A percentile compares a stretch with the other conserved stretches of the same genome.
phyloP scores from a whole-genome alignment of 2,113 vertebrate genomes.

The Madoqua kirkii region DNA sequence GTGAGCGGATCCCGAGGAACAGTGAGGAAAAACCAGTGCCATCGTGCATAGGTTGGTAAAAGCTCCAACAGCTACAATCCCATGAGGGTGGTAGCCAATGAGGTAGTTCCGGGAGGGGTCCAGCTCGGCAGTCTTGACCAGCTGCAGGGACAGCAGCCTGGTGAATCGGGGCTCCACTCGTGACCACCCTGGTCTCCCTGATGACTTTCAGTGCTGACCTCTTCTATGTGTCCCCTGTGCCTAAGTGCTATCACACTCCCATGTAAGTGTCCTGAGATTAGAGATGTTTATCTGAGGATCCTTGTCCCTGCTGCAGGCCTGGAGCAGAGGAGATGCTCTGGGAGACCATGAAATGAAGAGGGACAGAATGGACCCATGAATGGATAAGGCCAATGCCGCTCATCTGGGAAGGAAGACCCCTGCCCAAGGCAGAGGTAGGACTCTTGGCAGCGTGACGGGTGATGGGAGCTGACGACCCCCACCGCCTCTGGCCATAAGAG shows the following conservation, averaged over 20 bases:
- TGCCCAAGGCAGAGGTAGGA: background rate
- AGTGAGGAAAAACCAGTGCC: constrained; percentile 83
- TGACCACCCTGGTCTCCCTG: background rate
- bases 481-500: too few species aligned
- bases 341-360: background rate
- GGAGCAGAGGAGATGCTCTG: background rate
- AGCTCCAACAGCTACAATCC: constrained; percentile 87
- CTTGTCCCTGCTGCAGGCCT: background rate
- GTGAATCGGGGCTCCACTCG: fast-evolving
- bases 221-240: background rate
- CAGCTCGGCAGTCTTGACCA: constrained; percentile 91
- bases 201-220: background rate
- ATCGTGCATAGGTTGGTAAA: constrained; percentile 92
- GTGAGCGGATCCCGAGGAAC: constrained; percentile 86
- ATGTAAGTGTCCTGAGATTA: background rate
- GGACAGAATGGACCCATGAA: background rate
- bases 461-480: too few species aligned
- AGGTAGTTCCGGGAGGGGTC: constrained; percentile 91
- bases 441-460: background rate
- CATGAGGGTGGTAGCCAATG: constrained; percentile 91
- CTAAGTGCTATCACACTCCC: background rate
- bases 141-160: constrained; percentile 73
- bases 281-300: background rate
- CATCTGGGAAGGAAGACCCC: background rate
- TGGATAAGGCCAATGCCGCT: background rate